Conservation (phyloP, 2,113 vertebrate genomes). For the Podiceps cristatus region DNA sequence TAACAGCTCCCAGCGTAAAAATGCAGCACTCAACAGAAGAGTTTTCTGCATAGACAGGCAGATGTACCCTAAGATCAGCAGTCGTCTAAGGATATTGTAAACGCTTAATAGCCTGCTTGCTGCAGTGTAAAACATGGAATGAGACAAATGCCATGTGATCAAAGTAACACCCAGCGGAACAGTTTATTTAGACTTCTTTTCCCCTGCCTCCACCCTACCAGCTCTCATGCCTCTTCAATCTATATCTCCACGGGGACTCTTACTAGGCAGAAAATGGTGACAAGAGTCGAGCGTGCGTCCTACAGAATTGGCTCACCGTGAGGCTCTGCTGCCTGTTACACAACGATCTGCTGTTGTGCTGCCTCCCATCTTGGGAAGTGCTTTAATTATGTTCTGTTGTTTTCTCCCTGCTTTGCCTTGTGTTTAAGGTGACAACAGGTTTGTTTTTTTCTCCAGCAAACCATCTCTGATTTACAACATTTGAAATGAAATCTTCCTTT, state of each 20-base stretch:
- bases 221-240: background rate
- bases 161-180: background rate
- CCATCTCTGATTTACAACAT: background rate
- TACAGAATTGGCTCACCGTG: fast-evolving
- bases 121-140: background rate
- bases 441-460: background rate
- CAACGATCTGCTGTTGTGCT: background rate
- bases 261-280: background rate
- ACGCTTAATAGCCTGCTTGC: background rate
- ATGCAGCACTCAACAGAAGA: background rate
- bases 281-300: fast-evolving
- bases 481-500: background rate
- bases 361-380: background rate
- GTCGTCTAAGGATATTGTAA: background rate
- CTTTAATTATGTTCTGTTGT: background rate
- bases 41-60: background rate
- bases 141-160: background rate
- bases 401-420: background rate
- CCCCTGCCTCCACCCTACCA: background rate
- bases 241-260: background rate
- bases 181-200: background rate
- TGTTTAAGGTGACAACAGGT: background rate
- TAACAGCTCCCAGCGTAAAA: background rate
- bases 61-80: background rate
- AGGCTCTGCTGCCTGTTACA: background rate